Evolutionary conservation across 92 coral and sea anemone genomes (phyloP), one percentile per base, ranked within the genome.

Genomic region (Parazoanthus swiftii): DNA sequence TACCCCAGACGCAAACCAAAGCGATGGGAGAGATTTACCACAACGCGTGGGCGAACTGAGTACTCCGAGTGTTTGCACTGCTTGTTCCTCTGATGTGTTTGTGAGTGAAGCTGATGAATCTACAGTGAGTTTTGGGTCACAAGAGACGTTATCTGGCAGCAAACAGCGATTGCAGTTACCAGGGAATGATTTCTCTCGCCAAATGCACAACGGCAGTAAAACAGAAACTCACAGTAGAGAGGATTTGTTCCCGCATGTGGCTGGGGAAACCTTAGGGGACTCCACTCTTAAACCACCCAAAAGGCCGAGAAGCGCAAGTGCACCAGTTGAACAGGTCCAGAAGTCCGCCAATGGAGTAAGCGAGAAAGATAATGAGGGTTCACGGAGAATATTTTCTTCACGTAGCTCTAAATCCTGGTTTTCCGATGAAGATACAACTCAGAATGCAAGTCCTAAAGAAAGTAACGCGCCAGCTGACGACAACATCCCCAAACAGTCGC

Each of bases 11-110:
- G 20, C 86, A 11, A 83, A 44, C 63, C 59, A 67, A 23, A 29
- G 86, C 42, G 76, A 70, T 43, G 86, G 59, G 1, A 44, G 37
- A 3, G 51, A 33, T 51, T 67, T 65, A 4, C 43, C 65, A 0
- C 86, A 42, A 42, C 70, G 68, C 13, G 37, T 37, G 4, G 77
- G 77, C 6, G n/a, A 16, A 21, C 54, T 16, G 1, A 83, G 86
- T 33, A 83, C 76, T 33, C 86, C 86, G 5, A 83, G 86, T 33
- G 86, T 83, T 15, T 43, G 74, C 59, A 83, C 86, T 4, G 86
- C 59, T 4, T 83, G 38, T 44, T 83, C 86, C 65, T 83, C 86
- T 11, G 77, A 83, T 26, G 59, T 48, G 7, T 39, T 66, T 73
- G 59, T 5, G 0, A 83, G 86, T 66, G 86, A 83, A 42, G 77